A percentile compares a stretch with the other conserved stretches of the same genome.
phyloP scores from a whole-genome alignment of 2,113 vertebrate genomes.

The Sceloporus undulatus region DNA sequence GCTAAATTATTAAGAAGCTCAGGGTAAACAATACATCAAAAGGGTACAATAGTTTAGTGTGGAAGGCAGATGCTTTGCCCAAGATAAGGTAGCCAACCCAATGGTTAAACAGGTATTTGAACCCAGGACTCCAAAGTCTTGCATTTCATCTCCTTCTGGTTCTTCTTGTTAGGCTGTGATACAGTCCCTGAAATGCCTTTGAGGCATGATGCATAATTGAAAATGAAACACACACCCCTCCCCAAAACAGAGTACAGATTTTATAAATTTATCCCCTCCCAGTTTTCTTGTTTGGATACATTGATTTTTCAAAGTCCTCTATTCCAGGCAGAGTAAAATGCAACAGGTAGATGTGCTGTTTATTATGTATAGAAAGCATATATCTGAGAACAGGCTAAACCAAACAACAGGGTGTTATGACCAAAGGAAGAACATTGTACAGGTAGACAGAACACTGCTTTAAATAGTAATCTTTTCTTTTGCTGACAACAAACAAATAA shows the following conservation, averaged over 20 bases:
- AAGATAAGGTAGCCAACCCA: too few relatives aligned
- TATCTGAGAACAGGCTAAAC: background rate
- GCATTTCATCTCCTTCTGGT: background rate
- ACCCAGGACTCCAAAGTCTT: background rate
- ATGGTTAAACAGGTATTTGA: too few relatives aligned
- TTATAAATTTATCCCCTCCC: background rate
- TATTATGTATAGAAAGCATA: background rate
- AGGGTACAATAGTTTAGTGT: background rate
- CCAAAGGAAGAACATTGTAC: slow-evolving; percentile 15
- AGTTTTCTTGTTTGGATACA: rapidly evolving
- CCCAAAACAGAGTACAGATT: background rate
- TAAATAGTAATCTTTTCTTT: slow-evolving; percentile 7
- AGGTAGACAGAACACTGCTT: background rate
- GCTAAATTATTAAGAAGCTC: too few relatives aligned
- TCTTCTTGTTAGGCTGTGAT: background rate
- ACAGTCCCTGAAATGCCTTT: background rate
- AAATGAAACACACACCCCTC: background rate
- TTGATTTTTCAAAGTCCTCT: slow-evolving; percentile 6
- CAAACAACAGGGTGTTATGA: background rate
- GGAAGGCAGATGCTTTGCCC: background rate
- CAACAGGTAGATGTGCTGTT: background rate
- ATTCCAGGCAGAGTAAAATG: background rate
- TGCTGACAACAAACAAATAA: background rate
- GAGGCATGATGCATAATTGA: background rate
- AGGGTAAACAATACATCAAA: too few relatives aligned